Evolutionary conservation across 2,113 vertebrate species (phyloP), one percentile per base, ranked within the genome.

Genomic region (Stictonetta naevosa): DNA sequence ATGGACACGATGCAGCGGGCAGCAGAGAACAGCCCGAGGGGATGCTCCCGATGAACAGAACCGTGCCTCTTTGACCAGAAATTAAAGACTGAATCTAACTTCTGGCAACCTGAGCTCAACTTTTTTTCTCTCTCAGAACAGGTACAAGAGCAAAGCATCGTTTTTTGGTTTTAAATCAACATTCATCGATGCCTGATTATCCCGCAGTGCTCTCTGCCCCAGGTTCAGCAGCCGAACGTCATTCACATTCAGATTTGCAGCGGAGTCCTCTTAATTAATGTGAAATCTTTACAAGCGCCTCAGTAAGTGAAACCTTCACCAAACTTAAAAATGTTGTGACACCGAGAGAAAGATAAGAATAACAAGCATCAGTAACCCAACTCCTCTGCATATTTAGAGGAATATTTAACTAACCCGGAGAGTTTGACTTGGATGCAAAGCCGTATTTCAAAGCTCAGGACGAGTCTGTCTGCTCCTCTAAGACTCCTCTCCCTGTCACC

Each of bases 261-360:
- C 34, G 84, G 84, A 94, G 89, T 85, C 94, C 94, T 95, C 95
- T 87, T 96, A 96, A 96, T 95, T 95, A 92, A 95, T 12, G 36
- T 89, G 75, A 85, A 95, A 96, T 96, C 94, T 95, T 95, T 95
- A 95, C 93, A 95, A 80, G 87, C n/a, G 14, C 64, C 95, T 95
- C 23, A 91, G 94, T n/a, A 89, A 95, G 87, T 64, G 82, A 96
- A 97, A 94, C 89, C 93, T 91, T 95, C 93, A 76, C 94, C 80
- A 78, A 97, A 95, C 94, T 90, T 95, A 60, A 95, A 95, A 94
- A 91, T 89, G 95, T 92, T 96, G 89, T 95, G 94, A 92, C 93
- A 95, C 89, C 4, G 5, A 52, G 91, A 93, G 93, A 53, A 73
- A 95, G 91, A 95, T 91, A 93, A 96, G 90, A 96, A 93, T 90